Conservation (phyloP, 2,113 vertebrate genomes). For the Phycodurus eques region DNA sequence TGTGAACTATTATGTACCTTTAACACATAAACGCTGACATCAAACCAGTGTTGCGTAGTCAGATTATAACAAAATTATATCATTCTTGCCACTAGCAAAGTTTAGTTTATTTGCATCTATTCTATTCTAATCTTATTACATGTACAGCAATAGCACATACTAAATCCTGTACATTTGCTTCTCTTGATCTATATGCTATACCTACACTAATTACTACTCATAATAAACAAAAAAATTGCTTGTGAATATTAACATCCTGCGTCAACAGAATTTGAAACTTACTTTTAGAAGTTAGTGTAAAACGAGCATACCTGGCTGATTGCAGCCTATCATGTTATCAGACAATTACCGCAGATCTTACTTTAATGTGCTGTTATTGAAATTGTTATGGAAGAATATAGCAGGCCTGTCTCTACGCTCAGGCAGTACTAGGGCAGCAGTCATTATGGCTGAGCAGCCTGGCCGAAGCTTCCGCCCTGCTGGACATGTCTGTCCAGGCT, state of each 20-base stretch:
- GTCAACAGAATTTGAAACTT: neutral
- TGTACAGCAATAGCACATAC: neutral
- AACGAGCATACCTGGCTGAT: neutral
- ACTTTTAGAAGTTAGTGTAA: too few species aligned
- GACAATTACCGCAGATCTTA: neutral
- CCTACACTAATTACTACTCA: neutral
- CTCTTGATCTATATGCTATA: too few species aligned
- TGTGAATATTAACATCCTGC: neutral
- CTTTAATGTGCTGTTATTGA: neutral
- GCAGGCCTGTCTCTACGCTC: neutral
- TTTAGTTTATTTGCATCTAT: neutral
- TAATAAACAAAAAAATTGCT: neutral
- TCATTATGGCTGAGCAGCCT: conserved; percentile 55
- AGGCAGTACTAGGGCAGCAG: conserved; percentile 57
- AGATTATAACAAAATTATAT: too few species aligned
- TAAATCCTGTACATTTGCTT: neutral
- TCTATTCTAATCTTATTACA: neutral
- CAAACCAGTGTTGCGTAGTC: too few species aligned
- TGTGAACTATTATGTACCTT: too few species aligned
- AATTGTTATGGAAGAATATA: neutral
- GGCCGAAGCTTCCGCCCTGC: conserved; percentile 61
- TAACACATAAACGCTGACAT: too few species aligned
- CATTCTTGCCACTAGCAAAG: too few species aligned
- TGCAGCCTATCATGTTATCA: neutral
- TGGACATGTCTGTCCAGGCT: conserved; percentile 72